Conservation (phyloP, 2,113 vertebrate genomes). For the Sylvilagus bachmani region DNA sequence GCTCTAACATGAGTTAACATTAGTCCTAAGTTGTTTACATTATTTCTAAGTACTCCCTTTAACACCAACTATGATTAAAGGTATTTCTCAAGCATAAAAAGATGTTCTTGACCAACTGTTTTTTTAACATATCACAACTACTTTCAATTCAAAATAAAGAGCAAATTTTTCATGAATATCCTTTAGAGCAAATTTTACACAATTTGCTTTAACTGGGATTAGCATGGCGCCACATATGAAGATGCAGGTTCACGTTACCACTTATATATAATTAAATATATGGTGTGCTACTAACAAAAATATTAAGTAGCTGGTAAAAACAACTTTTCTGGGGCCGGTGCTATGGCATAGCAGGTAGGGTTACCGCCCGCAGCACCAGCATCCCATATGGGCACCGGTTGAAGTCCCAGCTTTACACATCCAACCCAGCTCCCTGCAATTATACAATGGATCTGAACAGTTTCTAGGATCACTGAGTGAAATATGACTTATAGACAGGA, state of each 20-base stretch:
- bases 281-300: background rate
- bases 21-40: background rate
- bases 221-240: background rate
- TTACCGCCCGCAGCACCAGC: no score
- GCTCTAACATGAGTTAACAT: background rate
- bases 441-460: no score
- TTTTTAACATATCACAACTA: conserved; percentile 1
- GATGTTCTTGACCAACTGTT: background rate
- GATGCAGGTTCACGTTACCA: background rate
- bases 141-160: conserved; percentile 12
- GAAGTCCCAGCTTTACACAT: no score
- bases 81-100: conserved; percentile 32
- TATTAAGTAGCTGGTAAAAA: conserved; percentile 36
- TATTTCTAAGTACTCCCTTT: conserved; percentile 24
- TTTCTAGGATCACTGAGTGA: background rate
- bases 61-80: conserved; percentile 6
- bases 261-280: background rate
- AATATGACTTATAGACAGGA: background rate
- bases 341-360: no score
- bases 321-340: background rate
- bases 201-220: background rate
- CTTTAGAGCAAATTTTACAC: background rate
- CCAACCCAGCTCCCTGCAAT: no score
- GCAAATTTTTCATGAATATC: background rate
- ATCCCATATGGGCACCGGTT: no score